Percentiles rank a stretch among this genome's conserved stretches.
Conservation (phyloP, 2,113 vertebrate genomes). For the Phyllopteryx taeniolatus region DNA sequence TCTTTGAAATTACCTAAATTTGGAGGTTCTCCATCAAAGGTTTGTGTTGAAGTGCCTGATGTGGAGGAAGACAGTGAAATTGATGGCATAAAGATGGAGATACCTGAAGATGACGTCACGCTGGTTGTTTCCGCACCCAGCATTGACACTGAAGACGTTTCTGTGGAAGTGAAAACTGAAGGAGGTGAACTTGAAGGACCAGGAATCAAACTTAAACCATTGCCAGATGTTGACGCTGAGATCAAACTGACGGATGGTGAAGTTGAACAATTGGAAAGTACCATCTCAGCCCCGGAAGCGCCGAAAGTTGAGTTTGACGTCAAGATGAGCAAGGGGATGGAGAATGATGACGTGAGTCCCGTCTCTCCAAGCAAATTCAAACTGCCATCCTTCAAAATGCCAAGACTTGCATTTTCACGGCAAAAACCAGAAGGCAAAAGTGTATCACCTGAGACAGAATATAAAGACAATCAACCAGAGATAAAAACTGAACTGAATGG, state of each 20-base stretch:
- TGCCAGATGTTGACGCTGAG: neutral
- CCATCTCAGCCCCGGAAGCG: neutral
- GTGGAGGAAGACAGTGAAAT: constrained; percentile 11
- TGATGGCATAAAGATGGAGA: constrained; percentile 6
- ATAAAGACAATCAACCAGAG: constrained; percentile 32
- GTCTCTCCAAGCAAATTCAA: constrained; percentile 69
- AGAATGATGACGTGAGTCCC: constrained; percentile 16
- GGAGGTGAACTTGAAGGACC: neutral
- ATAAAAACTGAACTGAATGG: constrained; percentile 37
- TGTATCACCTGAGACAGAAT: constrained; percentile 18
- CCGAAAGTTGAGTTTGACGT: neutral
- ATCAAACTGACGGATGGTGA: neutral
- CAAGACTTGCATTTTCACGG: constrained; percentile 55
- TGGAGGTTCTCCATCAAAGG: constrained; percentile 12
- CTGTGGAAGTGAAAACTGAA: neutral
- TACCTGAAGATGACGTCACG: constrained; percentile 5
- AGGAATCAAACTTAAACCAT: neutral
- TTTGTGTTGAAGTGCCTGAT: constrained; percentile 20
- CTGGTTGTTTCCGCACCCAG: neutral
- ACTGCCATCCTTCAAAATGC: constrained; percentile 65
- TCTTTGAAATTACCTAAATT: constrained; percentile 45
- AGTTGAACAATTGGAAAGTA: constrained; percentile 2
- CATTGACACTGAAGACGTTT: neutral
- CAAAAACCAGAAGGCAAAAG: constrained; percentile 50
- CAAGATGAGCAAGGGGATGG: constrained; percentile 26